Base-by-base conservation (phyloP, 2,888 invertebrate species). In the Odontothrips loti region DNA sequence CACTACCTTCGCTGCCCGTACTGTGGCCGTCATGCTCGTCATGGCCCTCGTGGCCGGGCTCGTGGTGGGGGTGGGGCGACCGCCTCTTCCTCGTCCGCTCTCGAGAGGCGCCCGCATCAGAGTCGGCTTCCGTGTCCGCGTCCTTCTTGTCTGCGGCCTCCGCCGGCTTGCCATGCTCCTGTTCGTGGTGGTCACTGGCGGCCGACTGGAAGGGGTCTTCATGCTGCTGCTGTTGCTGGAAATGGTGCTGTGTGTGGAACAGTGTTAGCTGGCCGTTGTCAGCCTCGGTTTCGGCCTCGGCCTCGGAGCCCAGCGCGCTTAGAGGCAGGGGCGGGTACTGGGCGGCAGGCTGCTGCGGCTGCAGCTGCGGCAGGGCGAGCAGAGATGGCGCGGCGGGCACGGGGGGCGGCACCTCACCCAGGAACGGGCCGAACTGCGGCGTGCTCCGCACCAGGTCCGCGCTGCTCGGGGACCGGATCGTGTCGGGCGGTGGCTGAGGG, bases 391-490 rank as follows among this genome's bases (percentile, higher is more conserved):
- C 88, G 34, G 88, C 87, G 0, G 89, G 88, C 47, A 90, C 87
- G 79, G 90, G 87, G 1, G 92, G 91, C 12, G 94, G 94, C 10
- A 93, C 89, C 85, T 94, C 93, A 0, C 94, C 95, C 84, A 89
- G 91, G 84, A 92, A 95, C 3, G 92, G 92, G 0, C 92, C 92
- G 84, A 93, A 93, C 85, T 95, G 95, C 1, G 95, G 94, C 47
- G 90, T 86, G 34, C 86, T 90, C 84, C 91, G 91, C 80, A 93
- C 89, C 1, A 93, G 87, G 75, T 91, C 79, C n/a, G 82, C 82
- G 29, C 80, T 78, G 47, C 81, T 80, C n/a, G 82, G 82, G 29
- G 79, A 80, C 23, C 79, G 58, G 48, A 79, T 23, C 27, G 47
- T 80, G n/a, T 81, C 80, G 34, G 51, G 48, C 4, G 82, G 68